Evolutionary conservation across 2,113 vertebrate genomes (phyloP), one percentile per base, ranked within the genome.

Genomic region (Platycercus adscitus): DNA sequence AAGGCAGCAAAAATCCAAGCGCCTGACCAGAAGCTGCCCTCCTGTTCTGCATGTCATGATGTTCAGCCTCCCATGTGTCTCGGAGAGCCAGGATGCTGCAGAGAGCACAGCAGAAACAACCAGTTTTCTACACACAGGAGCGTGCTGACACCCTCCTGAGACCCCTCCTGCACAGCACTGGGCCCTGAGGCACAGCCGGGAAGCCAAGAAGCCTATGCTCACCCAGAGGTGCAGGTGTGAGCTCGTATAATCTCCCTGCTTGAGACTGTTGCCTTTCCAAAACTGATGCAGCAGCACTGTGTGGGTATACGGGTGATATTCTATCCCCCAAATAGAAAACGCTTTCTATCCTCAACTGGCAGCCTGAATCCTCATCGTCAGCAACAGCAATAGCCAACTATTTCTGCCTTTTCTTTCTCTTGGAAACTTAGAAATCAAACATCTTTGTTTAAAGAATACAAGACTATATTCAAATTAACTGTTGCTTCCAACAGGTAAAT

Each of bases 1-100:
- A 97, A 86, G 85, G 96, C 96, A 97, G 97, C 96, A 97, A 93
- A 97, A 97, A 95, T 88, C 86, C 89, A 64, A 92, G 89, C 0
- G 6, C 56, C 87, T 95, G 88, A 94, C 92, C 94, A 95, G 82
- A 64, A 91, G 73, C 81, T 89, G 95, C 86, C 90, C 89, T 95
- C 81, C 82, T 61, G 75, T 69, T 78, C 78, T 64, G 85, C 70
- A 47, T 2, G 83, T 68, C 92, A 49, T 15, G 52, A 8, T 58
- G 71, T 25, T 87, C 46, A 39, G 91, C 43, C 47, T 86, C 70
- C 75, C 80, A 2, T 17, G 86, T 50, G 80, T 65, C 80, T 41
- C 11, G 60, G 43, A 81, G 81, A 61, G 72, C 72, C 60, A 50
- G 69, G 65, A 91, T 24, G 43, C 2, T 52, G 85, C 68, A 60